A percentile compares a stretch with the other conserved stretches of the same genome.
Conservation (phyloP, 2,113 vertebrate species). For the Gymnogyps californianus region DNA sequence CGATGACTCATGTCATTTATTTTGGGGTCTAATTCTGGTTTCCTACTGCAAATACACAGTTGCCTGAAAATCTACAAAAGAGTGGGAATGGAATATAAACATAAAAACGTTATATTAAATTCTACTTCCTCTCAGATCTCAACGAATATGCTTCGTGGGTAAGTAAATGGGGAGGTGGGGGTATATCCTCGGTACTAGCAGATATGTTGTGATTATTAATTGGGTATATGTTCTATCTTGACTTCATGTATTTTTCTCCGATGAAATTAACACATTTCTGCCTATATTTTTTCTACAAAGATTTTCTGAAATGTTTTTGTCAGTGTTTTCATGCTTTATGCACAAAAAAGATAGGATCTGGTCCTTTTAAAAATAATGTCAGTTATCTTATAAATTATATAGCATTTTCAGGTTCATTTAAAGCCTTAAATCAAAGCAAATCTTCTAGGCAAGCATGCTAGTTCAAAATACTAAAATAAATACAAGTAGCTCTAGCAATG, state of each 20-base stretch:
- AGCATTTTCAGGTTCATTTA: constrained; percentile 16
- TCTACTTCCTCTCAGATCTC: neutral
- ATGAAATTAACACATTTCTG: neutral
- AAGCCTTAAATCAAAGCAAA: neutral
- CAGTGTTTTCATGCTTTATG: neutral
- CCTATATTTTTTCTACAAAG: neutral
- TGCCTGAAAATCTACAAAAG: neutral
- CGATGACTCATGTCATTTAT: constrained; percentile 3
- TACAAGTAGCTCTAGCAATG: neutral
- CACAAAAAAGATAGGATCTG: neutral
- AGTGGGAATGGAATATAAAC: neutral
- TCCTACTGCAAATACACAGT: neutral
- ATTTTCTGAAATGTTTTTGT: neutral
- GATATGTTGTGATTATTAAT: neutral
- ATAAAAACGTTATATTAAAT: neutral
- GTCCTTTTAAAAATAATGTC: neutral
- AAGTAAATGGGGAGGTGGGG: neutral
- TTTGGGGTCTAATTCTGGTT: constrained; percentile 20
- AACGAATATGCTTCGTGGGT: neutral
- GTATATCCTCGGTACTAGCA: neutral
- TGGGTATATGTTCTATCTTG: neutral
- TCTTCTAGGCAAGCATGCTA: neutral
- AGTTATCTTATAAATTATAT: constrained; percentile 9
- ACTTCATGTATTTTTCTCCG: neutral
- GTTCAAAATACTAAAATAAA: constrained; percentile 6